A percentile compares a stretch with the other conserved stretches of the same genome.
Evolutionary conservation across 2,888 invertebrate species (phyloP).

Genomic region (Cheilosia variabilis): DNA sequence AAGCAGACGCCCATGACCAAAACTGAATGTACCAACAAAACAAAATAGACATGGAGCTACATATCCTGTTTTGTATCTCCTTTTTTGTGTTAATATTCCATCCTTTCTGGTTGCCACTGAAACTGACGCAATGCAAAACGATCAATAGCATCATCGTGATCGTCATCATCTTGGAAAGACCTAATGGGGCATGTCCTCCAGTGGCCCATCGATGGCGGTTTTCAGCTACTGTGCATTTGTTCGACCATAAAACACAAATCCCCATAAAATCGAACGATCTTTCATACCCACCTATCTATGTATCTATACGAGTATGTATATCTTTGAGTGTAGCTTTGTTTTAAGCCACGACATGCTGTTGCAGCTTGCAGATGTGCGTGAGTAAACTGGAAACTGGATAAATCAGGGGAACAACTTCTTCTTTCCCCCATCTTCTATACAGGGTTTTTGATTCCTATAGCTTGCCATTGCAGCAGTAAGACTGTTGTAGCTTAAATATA

Average conservation of each 20-base stretch:
- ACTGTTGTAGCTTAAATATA: not conserved
- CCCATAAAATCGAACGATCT: constrained; percentile 61
- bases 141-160: constrained; percentile 29
- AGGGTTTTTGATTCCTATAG: too few relatives aligned
- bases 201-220: constrained; percentile 34
- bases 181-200: constrained; percentile 36
- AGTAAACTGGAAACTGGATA: constrained; percentile 62
- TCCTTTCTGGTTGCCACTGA: not conserved
- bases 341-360: constrained; percentile 22
- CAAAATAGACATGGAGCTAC: not conserved
- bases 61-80: not conserved
- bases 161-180: constrained; percentile 43
- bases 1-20: not conserved
- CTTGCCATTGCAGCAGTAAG: not conserved
- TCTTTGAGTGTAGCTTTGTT: constrained; percentile 39
- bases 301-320: not conserved
- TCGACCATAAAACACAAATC: constrained; percentile 63
- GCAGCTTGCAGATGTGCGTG: constrained; percentile 49
- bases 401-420: constrained; percentile 51
- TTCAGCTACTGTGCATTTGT: constrained; percentile 70
- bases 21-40: not conserved
- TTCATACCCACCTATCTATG: constrained; percentile 36
- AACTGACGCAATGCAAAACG: constrained; percentile 9
- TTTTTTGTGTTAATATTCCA: constrained; percentile 5
- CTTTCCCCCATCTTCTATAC: not conserved